Base-by-base conservation (phyloP, 2,888 invertebrate genomes). In the Pantelozetes paolii region DNA sequence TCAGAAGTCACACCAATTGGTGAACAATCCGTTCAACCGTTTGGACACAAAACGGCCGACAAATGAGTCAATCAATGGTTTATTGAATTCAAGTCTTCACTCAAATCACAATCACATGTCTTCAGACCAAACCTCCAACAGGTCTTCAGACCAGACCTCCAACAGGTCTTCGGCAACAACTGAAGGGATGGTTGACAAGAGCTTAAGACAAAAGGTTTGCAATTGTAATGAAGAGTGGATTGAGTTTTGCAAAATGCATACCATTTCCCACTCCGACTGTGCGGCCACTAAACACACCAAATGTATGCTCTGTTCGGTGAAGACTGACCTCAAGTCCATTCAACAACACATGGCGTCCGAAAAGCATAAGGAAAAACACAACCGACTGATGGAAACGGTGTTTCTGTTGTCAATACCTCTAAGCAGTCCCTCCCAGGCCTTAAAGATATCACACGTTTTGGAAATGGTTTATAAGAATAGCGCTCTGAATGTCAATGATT, bases 261-360 rank as follows among this genome's bases (percentile, higher is more conserved):
- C 42, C 20, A 45, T 69, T 9, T 69, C 69, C 1, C 69, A 69
- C n/a, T 1, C 28, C 3, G 69, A 69, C 23, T 69, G 69, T 69
- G 1, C 11, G 28, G 26, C 6, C 15, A 28, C 69, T 1, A 42
- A 26, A 28, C 40, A 69, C 0, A 20, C 45, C 26, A 20, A 20
- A n/a, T 69, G 69, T 45, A 11, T 40, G 26, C 13, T 69, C 1
- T 69, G 69, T 18, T 69, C 45, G 45, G 15, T 23, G 0, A 28
- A 26, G 15, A 13, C 69, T 45, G 69, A 69, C 45, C 15, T 26
- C 69, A 69, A 69, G 26, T 69, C 69, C 9, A 69, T 69, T 26
- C 69, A 69, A 69, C 40, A 11, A 40, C 69, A 69, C 45, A 15
- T 69, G 11, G 11, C 8, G 18, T 28, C 42, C 1, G 69, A 69